A percentile compares a stretch with the other conserved stretches of the same genome.
Evolutionary conservation across 2,888 invertebrate species (phyloP).

Genomic region (Panopea generosa): DNA sequence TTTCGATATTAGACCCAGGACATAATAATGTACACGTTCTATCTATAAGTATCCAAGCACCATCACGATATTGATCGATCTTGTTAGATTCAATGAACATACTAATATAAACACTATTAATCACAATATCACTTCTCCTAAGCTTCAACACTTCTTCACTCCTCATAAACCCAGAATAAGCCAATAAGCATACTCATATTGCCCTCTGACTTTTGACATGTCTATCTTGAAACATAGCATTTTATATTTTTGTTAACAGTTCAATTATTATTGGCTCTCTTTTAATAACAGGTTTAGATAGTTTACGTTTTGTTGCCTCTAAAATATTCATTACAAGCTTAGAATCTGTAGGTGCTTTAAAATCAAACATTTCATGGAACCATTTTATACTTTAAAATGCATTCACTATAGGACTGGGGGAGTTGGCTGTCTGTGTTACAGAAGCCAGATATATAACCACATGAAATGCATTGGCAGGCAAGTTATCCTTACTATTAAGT

Average conservation of each 20-base stretch:
- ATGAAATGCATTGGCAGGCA: conserved; percentile 55
- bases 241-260: conserved; percentile 27
- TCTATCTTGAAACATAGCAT: conserved; percentile 5
- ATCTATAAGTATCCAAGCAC: conserved; percentile 34
- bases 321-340: conserved; percentile 39
- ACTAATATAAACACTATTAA: conserved; percentile 2
- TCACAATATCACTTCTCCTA: conserved; percentile 19
- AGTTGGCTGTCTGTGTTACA: conserved; percentile 42
- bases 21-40: conserved; percentile 37
- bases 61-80: conserved; percentile 6
- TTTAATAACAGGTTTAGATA: conserved; percentile 36
- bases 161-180: conserved; percentile 47
- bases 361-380: conserved; percentile 44
- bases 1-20: conserved; percentile 36
- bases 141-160: conserved; percentile 37
- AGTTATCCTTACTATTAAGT: conserved; percentile 30
- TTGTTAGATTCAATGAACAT: conserved; percentile 5
- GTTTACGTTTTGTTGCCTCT: conserved; percentile 33
- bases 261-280: conserved; percentile 47
- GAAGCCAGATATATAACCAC: conserved; percentile 52
- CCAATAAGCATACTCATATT: conserved; percentile 36
- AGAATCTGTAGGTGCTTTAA: conserved; percentile 35
- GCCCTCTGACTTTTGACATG: conserved; percentile 43
- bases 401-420: conserved; percentile 47
- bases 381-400: conserved; percentile 61